A percentile compares a stretch with the other conserved stretches of the same genome.
Evolutionary conservation across 2,888 invertebrate genomes (phyloP).

Genomic region (Hesperia comma): DNA sequence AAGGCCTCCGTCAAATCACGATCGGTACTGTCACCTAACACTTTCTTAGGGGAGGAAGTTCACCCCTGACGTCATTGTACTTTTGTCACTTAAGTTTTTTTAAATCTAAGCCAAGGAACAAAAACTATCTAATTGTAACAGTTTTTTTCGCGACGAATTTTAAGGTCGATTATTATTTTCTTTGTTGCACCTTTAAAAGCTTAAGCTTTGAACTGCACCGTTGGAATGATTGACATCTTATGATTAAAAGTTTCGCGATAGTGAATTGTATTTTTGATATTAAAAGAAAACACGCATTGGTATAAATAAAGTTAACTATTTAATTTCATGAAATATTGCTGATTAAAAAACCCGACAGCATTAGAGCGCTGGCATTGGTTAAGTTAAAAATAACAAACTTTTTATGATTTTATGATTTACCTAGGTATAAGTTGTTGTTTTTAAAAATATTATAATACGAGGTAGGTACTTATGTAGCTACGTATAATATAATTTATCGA

Average conservation of each 20-base stretch:
- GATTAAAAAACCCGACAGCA: too few relatives aligned
- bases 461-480: too few relatives aligned
- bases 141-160: constrained; percentile 76
- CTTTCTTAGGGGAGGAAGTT: constrained; percentile 63
- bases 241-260: constrained; percentile 33
- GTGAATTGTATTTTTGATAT: constrained; percentile 22
- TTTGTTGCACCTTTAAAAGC: constrained; percentile 56
- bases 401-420: too few relatives aligned
- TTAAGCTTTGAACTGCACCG: constrained; percentile 46
- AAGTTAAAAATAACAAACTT: too few relatives aligned
- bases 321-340: too few relatives aligned
- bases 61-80: constrained; percentile 80
- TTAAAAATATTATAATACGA: too few relatives aligned
- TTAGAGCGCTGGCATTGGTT: too few relatives aligned
- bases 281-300: background rate
- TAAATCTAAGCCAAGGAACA: constrained; percentile 69
- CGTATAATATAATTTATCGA: background rate
- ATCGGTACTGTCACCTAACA: constrained; percentile 76
- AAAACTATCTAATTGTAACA: constrained; percentile 82
- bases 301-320: background rate
- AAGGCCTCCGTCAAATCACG: constrained; percentile 77
- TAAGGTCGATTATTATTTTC: constrained; percentile 77
- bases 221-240: constrained; percentile 46
- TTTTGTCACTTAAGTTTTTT: constrained; percentile 80
- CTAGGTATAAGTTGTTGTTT: too few relatives aligned